Base-by-base conservation (phyloP, 2,888 invertebrate genomes). In the Dolichomitus sp. region DNA sequence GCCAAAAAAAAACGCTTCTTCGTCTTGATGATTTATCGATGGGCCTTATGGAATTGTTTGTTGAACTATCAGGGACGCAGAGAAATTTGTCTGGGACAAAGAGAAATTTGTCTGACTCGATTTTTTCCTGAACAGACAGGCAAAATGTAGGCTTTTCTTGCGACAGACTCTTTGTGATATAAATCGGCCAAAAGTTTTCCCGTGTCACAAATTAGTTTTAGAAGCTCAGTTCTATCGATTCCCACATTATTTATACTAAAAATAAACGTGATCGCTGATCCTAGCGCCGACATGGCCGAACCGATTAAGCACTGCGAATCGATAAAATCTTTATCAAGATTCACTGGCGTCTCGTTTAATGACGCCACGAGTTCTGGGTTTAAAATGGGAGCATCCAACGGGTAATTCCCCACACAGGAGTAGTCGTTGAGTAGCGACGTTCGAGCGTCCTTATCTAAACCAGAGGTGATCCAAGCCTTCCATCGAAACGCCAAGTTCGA, bases 271-370 rank as follows among this genome's bases (percentile, higher is more conserved):
- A 80, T 80, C 2, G 63, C 84, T 50, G 77, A 6, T 61, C 80
- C 77, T 19, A 77, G 19, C 17, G 42, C 63, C 2, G 63, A 40
- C 73, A 80, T 37, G 5, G 82, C 82, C 17, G 82, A 82, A 30
- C 82, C 82, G 6, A 80, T 54, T 7, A 77, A 5, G 33, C 50
- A 65, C 52, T 84, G 84, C 5, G 50, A 63, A n/a, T 74, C 54
- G 1, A 81, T 11, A 40, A 84, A 84, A 59, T 84, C 73, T 11
- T 68, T 75, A 37, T 84, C 76, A 4, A 73, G 68, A 19, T 81
- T 84, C 11, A 81, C 3, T n/a, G 80, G 7, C 9, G 48, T 48
- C 6, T 84, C 79, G 33, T 54, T 76, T 40, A 81, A 42, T 14
- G 79, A 75, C 0, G 72, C n/a, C 4, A 45, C 2, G 11, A 75